Base-by-base conservation (phyloP, 2,797 vertebrate species). In the Pangasius mekongensis region DNA sequence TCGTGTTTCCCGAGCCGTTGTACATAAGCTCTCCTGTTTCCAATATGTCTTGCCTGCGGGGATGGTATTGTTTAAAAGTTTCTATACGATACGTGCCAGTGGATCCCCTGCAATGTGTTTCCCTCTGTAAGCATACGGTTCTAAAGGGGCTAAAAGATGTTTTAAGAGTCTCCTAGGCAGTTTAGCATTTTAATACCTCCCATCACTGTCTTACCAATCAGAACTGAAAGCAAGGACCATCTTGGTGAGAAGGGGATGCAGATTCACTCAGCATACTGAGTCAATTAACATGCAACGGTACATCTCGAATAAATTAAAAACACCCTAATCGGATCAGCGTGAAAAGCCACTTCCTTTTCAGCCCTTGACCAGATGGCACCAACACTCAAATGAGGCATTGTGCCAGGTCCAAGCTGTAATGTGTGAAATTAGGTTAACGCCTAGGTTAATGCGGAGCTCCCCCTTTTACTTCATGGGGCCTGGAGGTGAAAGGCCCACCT, bases 351-450 rank as follows among this genome's bases (percentile, higher is more conserved):
- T 96, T 96, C 95, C 95, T 95, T 94, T 93, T 93, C 92, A 94
- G 94, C 93, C 92, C 92, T 88, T 91, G 91, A 94, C 95, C 96
- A 97, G 96, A 96, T 97, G 96, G 95, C 93, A 95, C 91, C 92
- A 92, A 90, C 92, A 88, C 94, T 95, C 92, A 91, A 91, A 94
- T 91, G 89, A 90, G 86, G 93, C 91, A 91, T 90, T 95, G 94
- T 95, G 95, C 93, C 90, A 81, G 94, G 91, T 91, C 94, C 92
- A 92, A 91, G 94, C 94, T 94, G 92, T 93, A 93, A 91, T 95
- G 93, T 96, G 96, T 97, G 96, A 97, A 97, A 97, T 97, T 96
- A 94, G 94, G 95, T 97, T 97, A 97, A 94, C 93, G 93, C 94
- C 94, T 94, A 91, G 90, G 91, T 95, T 94, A 94, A 94, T 94